Percentiles rank a stretch among this genome's conserved stretches.
These are phyloP conservation scores for Cynopterus sphinx DNA, from an alignment of 2,797 vertebrate genomes.

Conservation along the genomic window DNA sequence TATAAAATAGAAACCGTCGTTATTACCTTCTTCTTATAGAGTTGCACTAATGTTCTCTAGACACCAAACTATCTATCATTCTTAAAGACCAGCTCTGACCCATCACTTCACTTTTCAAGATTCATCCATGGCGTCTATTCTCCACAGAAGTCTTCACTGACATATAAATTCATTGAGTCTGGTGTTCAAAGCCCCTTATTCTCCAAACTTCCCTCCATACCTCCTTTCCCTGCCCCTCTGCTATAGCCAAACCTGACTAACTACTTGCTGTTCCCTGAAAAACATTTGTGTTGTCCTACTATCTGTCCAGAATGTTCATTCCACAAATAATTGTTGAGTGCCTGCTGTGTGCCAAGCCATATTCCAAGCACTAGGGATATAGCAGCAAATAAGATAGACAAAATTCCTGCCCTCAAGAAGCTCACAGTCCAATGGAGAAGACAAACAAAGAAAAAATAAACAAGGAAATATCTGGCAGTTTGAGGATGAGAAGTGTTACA, in stretches of 20 bases:
- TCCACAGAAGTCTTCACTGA: background rate
- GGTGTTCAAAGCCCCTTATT: conserved; percentile 33
- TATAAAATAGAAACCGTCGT: background rate
- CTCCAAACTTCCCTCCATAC: background rate
- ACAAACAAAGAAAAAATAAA: conserved; percentile 23
- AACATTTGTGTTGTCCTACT: conserved; percentile 4
- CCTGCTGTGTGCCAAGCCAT: background rate
- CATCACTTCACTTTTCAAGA: background rate
- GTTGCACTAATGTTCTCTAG: conserved; percentile 13
- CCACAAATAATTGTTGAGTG: background rate
- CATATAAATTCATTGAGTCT: background rate
- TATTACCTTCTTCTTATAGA: background rate
- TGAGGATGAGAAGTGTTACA: conserved; percentile 11
- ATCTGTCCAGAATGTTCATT: background rate
- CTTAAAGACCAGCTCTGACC: conserved; percentile 11
- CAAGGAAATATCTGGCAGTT: background rate
- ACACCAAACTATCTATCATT: background rate
- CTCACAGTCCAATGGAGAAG: background rate
- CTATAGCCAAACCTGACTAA: background rate
- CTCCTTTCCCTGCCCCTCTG: background rate
- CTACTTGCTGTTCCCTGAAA: conserved; percentile 20
- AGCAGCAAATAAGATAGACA: conserved; percentile 8
- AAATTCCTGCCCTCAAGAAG: background rate
- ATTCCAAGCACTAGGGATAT: background rate
- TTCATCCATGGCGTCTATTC: conserved; percentile 2